Conservation (phyloP, 2,113 vertebrate species). For the Shinisaurus crocodilurus region DNA sequence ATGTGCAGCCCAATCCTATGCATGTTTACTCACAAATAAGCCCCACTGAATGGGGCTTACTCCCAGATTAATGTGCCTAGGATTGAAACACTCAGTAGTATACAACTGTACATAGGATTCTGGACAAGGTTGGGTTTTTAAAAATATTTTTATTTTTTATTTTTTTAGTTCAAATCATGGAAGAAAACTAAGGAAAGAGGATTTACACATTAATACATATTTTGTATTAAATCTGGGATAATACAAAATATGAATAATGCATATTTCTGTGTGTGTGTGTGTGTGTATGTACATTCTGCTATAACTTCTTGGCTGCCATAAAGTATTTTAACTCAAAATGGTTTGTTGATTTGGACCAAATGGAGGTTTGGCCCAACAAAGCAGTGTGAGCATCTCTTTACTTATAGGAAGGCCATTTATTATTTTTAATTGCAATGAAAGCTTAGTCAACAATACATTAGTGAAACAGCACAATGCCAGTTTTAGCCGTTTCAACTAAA, state of each 20-base stretch:
- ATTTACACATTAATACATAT: too few species aligned
- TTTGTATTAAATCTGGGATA: neutral
- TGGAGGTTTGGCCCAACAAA: neutral
- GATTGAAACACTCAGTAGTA: too few species aligned
- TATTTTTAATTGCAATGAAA: neutral
- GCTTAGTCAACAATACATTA: neutral
- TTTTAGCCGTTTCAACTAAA: neutral
- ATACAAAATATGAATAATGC: neutral
- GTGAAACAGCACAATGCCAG: neutral
- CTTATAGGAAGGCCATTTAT: accelerated
- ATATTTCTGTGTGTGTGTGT: neutral
- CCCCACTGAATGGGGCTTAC: neutral
- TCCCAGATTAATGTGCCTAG: neutral
- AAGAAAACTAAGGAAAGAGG: neutral
- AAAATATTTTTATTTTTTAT: slow-evolving; percentile 9
- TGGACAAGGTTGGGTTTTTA: too few species aligned
- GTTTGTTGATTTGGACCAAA: neutral
- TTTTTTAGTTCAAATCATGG: neutral
- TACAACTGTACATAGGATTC: accelerated
- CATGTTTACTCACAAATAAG: neutral
- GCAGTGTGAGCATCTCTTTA: neutral
- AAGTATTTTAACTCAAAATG: neutral
- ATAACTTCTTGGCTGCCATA: neutral
- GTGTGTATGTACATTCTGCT: neutral
- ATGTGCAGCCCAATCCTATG: neutral